phyloP scores from a whole-genome alignment of 2,888 invertebrate species.

The Falcaria lacertinaria region DNA sequence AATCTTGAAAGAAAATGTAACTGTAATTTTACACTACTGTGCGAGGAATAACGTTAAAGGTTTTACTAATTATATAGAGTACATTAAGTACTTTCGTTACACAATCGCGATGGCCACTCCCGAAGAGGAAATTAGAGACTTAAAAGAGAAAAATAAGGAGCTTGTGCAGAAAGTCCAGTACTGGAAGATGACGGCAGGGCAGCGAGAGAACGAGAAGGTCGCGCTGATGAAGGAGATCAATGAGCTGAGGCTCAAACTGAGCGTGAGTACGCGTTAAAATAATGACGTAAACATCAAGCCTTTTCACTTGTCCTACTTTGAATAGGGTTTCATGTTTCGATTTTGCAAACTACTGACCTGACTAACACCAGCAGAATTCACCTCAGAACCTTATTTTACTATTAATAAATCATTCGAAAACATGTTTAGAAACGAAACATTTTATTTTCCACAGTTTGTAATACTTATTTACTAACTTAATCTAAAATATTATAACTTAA shows the following conservation, averaged over 20 bases:
- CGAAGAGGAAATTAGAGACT: constrained; percentile 55
- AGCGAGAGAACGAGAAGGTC: constrained; percentile 60
- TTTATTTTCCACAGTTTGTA: too few relatives aligned
- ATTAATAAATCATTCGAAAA: too few relatives aligned
- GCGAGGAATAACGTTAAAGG: too few relatives aligned
- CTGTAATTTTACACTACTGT: too few relatives aligned
- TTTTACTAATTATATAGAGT: not conserved
- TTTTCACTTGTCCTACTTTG: not conserved
- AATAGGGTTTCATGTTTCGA: too few relatives aligned
- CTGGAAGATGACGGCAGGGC: constrained; percentile 62
- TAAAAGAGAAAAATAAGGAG: constrained; percentile 60
- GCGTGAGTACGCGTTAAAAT: constrained; percentile 41
- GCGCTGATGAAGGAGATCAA: constrained; percentile 64
- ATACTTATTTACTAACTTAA: too few relatives aligned
- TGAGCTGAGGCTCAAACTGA: constrained; percentile 59
- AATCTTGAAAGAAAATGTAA: too few relatives aligned
- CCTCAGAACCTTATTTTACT: too few relatives aligned
- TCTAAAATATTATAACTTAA: too few relatives aligned
- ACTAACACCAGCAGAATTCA: not conserved
- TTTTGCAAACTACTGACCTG: too few relatives aligned
- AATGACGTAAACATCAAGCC: not conserved
- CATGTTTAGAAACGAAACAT: too few relatives aligned
- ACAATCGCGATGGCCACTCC: constrained; percentile 37
- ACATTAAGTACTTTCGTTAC: not conserved
- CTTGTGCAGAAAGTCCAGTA: constrained; percentile 60